Percentiles rank a stretch among this genome's conserved stretches.
These are phyloP conservation scores for Tillus elongatus DNA, from an alignment of 2,888 invertebrate genomes.

Conservation along the genomic window DNA sequence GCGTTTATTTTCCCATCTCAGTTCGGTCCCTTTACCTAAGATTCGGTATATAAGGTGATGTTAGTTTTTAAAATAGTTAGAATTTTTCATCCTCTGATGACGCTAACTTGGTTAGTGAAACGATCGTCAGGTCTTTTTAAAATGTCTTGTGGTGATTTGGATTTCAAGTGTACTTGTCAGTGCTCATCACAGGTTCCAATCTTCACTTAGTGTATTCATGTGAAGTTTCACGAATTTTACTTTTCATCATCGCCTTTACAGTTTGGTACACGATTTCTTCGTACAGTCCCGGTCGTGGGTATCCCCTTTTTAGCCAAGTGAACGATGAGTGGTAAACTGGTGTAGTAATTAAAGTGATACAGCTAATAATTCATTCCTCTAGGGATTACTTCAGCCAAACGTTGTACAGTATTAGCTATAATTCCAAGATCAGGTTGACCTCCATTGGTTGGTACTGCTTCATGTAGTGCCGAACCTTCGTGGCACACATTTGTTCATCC, in stretches of 20 bases:
- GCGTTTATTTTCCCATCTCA: too few relatives aligned
- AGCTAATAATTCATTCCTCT: conserved; percentile 9
- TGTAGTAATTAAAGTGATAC: conserved; percentile 14
- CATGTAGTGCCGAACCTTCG: conserved; percentile 27
- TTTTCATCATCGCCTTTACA: conserved; percentile 18
- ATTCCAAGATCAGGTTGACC: conserved; percentile 11
- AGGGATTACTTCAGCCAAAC: conserved; percentile 11
- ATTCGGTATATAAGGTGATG: too few relatives aligned
- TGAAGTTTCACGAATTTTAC: conserved; percentile 28
- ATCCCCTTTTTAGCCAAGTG: conserved; percentile 13
- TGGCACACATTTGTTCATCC: background rate
- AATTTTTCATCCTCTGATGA: too few relatives aligned
- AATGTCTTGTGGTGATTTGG: too few relatives aligned
- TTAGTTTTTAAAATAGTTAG: too few relatives aligned
- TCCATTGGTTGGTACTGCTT: conserved; percentile 28
- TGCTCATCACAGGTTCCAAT: too few relatives aligned
- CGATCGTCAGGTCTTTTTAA: too few relatives aligned
- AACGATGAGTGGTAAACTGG: conserved; percentile 12
- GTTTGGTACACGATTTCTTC: conserved; percentile 24
- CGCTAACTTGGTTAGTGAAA: too few relatives aligned
- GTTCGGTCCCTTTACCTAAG: too few relatives aligned
- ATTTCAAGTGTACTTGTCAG: too few relatives aligned
- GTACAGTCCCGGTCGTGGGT: conserved; percentile 10
- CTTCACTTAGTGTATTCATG: too few relatives aligned
- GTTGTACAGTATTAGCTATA: background rate